A percentile compares a stretch with the other conserved stretches of the same genome.
Conservation (phyloP, 1,140 invertebrate species). For the Bombus confusus region DNA sequence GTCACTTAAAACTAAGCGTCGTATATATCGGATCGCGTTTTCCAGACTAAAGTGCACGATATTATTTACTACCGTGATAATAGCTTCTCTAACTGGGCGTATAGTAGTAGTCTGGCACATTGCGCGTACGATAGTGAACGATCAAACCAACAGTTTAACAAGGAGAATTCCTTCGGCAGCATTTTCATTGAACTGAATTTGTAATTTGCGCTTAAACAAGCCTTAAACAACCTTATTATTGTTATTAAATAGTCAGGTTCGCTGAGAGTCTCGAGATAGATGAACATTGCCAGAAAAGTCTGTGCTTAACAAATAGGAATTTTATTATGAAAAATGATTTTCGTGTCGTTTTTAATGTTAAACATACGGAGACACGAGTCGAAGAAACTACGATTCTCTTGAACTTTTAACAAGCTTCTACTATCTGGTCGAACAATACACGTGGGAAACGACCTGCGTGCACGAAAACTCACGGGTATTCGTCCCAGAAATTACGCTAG, state of each 20-base stretch:
- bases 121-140: background rate
- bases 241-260: no score
- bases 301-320: no score
- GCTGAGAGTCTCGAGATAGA: background rate
- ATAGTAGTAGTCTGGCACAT: background rate
- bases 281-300: background rate
- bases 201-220: background rate
- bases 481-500: background rate
- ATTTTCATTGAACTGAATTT: background rate
- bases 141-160: background rate
- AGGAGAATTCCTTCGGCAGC: no score
- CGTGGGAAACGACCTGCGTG: no score
- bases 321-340: no score
- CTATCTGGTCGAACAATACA: background rate
- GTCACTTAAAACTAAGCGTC: slow-evolving; percentile 25
- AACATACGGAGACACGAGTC: background rate
- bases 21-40: background rate
- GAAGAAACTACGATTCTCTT: background rate
- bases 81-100: background rate
- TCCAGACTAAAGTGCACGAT: background rate
- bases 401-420: no score
- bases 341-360: no score
- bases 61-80: slow-evolving; percentile 44
- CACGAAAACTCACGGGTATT: background rate
- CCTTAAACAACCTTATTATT: no score